A percentile compares a stretch with the other conserved stretches of the same genome.
Conservation (phyloP, 2,113 vertebrate genomes). For the Orycteropus afer region DNA sequence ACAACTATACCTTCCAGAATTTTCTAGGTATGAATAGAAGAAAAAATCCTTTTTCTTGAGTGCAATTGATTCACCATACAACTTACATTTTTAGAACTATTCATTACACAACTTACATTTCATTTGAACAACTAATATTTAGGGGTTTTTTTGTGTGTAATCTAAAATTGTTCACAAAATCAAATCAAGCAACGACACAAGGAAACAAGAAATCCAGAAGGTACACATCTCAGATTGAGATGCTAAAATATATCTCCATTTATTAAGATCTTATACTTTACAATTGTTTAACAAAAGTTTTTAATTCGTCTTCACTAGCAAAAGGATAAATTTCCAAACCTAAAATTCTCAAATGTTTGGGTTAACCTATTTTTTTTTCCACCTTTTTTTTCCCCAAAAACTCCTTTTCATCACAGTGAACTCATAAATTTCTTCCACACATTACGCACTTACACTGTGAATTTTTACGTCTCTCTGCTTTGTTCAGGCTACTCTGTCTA, state of each 20-base stretch:
- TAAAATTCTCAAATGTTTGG: background rate
- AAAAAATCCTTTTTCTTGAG: background rate
- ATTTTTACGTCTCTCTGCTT: background rate
- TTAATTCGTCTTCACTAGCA: background rate
- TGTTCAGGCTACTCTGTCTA: too few relatives aligned
- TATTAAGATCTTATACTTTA: background rate
- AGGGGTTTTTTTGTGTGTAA: background rate
- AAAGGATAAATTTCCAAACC: background rate
- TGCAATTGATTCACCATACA: background rate
- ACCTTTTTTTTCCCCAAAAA: background rate
- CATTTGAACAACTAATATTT: background rate
- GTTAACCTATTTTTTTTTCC: background rate
- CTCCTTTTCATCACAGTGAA: background rate
- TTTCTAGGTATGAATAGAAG: slow-evolving; percentile 35
- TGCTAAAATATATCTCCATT: background rate
- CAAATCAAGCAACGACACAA: background rate
- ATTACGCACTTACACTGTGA: background rate
- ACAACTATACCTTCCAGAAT: background rate
- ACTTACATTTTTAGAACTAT: slow-evolving; percentile 2
- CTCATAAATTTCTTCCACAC: background rate
- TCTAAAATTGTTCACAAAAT: slow-evolving; percentile 30
- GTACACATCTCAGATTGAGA: background rate
- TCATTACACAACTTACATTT: slow-evolving; percentile 1
- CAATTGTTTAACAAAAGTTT: background rate
- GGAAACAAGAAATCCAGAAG: slow-evolving; percentile 11